These are phyloP conservation scores for Chloroclysta siterata DNA, from an alignment of 2,888 invertebrate genomes.

Conservation along the genomic window DNA sequence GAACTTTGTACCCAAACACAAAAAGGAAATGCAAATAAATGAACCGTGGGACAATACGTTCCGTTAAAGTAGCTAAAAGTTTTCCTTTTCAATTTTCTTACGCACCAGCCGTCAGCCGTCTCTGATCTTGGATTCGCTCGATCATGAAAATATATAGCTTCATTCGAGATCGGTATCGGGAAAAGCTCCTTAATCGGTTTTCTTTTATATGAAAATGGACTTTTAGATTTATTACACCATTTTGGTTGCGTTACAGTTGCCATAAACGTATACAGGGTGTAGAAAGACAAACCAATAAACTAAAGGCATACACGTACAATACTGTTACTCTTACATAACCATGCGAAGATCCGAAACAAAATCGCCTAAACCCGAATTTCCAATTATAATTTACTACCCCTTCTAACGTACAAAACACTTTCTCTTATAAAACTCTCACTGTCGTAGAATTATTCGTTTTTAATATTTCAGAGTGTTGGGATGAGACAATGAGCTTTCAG, in stretches of 20 bases:
- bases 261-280: constrained; percentile 52
- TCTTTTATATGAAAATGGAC: constrained; percentile 84
- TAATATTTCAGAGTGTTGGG: too few relatives aligned
- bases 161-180: constrained; percentile 81
- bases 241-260: constrained; percentile 75
- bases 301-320: background rate
- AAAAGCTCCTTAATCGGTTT: constrained; percentile 84
- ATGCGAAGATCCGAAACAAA: background rate
- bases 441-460: too few relatives aligned
- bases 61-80: constrained; percentile 71
- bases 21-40: constrained; percentile 57
- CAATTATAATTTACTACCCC: background rate
- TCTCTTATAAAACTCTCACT: too few relatives aligned
- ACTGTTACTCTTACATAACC: background rate
- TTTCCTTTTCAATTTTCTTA: constrained; percentile 79
- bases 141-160: constrained; percentile 85
- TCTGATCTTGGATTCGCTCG: constrained; percentile 79
- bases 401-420: too few relatives aligned
- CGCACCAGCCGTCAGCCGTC: constrained; percentile 79
- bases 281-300: background rate
- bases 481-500: background rate
- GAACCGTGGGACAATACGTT: constrained; percentile 61
- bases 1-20: constrained; percentile 29
- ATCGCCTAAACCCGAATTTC: background rate
- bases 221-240: constrained; percentile 81